These are phyloP conservation scores for Mechanitis messenoides DNA, from an alignment of 2,888 invertebrate genomes.

Conservation along the genomic window DNA sequence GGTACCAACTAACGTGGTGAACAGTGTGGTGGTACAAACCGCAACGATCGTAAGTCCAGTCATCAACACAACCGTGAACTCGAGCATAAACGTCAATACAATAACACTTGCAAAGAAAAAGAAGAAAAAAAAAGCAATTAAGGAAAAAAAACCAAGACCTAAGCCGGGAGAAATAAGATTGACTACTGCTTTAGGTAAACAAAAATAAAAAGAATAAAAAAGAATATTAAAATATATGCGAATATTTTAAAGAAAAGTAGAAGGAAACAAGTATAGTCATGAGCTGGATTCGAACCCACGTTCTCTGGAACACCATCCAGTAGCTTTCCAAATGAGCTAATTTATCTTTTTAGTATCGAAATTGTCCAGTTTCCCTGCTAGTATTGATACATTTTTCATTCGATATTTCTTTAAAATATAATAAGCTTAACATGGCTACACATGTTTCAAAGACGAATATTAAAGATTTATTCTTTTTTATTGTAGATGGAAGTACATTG, in stretches of 20 bases:
- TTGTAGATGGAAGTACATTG: constrained; percentile 85
- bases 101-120: constrained; percentile 80
- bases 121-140: constrained; percentile 85
- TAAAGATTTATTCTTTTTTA: constrained; percentile 8
- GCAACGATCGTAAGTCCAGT: constrained; percentile 65
- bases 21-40: constrained; percentile 69
- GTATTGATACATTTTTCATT: too few species aligned
- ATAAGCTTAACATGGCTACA: too few species aligned
- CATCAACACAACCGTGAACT: constrained; percentile 45
- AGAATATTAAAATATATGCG: neutral
- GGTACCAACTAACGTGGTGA: constrained; percentile 55
- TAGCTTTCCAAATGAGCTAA: too few species aligned
- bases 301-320: too few species aligned
- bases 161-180: constrained; percentile 90
- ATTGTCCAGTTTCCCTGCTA: too few species aligned
- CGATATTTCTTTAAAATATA: too few species aligned
- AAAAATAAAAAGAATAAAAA: neutral
- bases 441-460: neutral
- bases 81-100: constrained; percentile 47
- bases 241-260: too few species aligned
- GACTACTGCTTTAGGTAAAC: constrained; percentile 80
- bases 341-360: too few species aligned
- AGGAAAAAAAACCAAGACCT: constrained; percentile 88
- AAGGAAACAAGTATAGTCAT: too few species aligned
- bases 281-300: too few species aligned